These are phyloP conservation scores for Pseudeuparius sepicola DNA, from an alignment of 2,888 invertebrate species.

Conservation along the genomic window DNA sequence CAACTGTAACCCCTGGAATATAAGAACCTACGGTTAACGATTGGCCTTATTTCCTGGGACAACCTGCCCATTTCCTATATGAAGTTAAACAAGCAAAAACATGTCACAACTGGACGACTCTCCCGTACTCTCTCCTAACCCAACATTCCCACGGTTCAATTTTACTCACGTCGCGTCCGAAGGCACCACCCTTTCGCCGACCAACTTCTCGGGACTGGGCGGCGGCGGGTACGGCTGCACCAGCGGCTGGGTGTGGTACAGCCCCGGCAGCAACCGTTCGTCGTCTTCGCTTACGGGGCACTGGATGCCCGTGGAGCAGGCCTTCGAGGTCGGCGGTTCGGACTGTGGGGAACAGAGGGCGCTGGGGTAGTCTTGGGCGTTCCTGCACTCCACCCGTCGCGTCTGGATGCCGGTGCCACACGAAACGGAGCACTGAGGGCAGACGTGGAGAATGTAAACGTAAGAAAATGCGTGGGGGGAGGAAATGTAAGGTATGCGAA, in stretches of 20 bases:
- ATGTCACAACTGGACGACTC: too few species aligned
- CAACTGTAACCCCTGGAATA: too few species aligned
- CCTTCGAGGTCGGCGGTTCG: conserved; percentile 59
- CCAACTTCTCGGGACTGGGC: conserved; percentile 56
- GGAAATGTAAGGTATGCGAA: too few species aligned
- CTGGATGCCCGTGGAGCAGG: conserved; percentile 60
- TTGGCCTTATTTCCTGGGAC: too few species aligned
- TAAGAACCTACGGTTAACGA: too few species aligned
- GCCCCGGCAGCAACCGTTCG: conserved; percentile 44
- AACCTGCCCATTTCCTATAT: too few species aligned
- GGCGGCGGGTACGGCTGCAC: conserved; percentile 59
- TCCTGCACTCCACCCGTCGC: conserved; percentile 71
- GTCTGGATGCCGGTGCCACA: conserved; percentile 83
- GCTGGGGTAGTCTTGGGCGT: conserved; percentile 45
- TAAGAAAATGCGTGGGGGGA: too few species aligned
- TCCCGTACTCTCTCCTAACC: too few species aligned
- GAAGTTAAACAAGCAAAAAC: too few species aligned
- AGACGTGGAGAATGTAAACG: neutral
- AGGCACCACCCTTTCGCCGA: conserved; percentile 61
- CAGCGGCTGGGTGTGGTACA: conserved; percentile 55
- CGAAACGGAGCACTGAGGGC: conserved; percentile 75
- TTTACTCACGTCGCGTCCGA: conserved; percentile 77
- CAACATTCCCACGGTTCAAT: too few species aligned
- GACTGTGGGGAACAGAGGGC: conserved; percentile 55
- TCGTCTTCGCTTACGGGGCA: conserved; percentile 2